Evolutionary conservation across 2,888 invertebrate species (phyloP), one percentile per base, ranked within the genome.

Genomic region (Ornithoptera alexandrae): DNA sequence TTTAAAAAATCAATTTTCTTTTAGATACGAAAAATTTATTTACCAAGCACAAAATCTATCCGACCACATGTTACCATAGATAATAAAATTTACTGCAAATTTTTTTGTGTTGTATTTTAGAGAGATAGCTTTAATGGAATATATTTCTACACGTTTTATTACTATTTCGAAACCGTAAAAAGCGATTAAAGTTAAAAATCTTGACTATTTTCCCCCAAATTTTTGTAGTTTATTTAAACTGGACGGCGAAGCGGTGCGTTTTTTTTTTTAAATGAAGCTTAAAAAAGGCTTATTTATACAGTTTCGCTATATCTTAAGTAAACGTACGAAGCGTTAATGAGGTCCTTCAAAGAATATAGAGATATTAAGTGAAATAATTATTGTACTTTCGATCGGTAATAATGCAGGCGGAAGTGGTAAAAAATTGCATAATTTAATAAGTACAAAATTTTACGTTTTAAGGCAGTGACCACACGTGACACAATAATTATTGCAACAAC

Each of bases 231-330:
- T 18, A 74, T 74, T 73, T 72, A 74, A 76, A 78, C 76, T 82
- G 82, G 82, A 82, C 82, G 82, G 82, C 80, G 81, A 80, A 81
- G 81, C 80, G 76, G 76, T 78, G 77, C 73, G 74, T 72, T 76
- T 76, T 75, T 46, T 62, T 50, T 50, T 50, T 36, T 39, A 56
- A 58, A 24, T 42, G 53, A 69, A 62, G 63, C 67, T 67, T 62
- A 42, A 56, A 53, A 15, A 58, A 57, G 39, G 39, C 53, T 60
- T 60, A 20, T 17, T 61, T 67, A 60, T 59, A 15, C 17, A 56
- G 15, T 22, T 53, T 67, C 60, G 64, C 46, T 60, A 61, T 57
- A 57, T 7, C 17, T 30, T 53, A 53, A 42, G 36, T 61, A 65
- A 64, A 60, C 4, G n/a, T 30, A 50, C 20, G 60, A 70, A 67